These are phyloP conservation scores for Riparia riparia DNA, from an alignment of 2,113 vertebrate genomes.

Conservation along the genomic window DNA sequence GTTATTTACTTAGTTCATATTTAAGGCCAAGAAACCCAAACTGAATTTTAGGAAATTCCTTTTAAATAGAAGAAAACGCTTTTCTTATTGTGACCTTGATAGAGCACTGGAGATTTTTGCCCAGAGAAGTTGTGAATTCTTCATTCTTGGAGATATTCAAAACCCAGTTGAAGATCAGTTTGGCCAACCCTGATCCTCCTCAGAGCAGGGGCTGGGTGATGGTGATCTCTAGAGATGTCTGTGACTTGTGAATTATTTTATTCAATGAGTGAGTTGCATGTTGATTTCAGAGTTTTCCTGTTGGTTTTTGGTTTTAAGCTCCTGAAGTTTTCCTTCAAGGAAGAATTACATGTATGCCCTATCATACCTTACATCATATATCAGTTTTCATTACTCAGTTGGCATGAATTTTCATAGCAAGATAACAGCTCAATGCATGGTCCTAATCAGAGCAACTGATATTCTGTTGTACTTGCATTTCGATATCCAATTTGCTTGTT, in stretches of 20 bases:
- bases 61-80: not conserved
- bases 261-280: not conserved
- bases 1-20: not conserved
- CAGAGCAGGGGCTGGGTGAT: not conserved
- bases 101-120: not conserved
- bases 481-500: not conserved
- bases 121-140: not conserved
- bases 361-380: not conserved
- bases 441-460: not conserved
- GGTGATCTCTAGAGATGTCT: not conserved
- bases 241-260: not conserved
- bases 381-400: not conserved
- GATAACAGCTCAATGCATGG: not conserved
- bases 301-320: not conserved
- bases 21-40: not conserved
- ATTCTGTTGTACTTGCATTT: not conserved
- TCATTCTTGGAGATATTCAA: not conserved
- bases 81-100: not conserved
- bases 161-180: fast-evolving
- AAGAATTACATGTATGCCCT: not conserved
- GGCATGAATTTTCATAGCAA: not conserved
- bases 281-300: not conserved
- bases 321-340: not conserved
- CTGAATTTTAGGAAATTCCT: not conserved
- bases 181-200: not conserved